These are phyloP conservation scores for Erithacus rubecula DNA, from an alignment of 2,797 vertebrate species.

Conservation along the genomic window DNA sequence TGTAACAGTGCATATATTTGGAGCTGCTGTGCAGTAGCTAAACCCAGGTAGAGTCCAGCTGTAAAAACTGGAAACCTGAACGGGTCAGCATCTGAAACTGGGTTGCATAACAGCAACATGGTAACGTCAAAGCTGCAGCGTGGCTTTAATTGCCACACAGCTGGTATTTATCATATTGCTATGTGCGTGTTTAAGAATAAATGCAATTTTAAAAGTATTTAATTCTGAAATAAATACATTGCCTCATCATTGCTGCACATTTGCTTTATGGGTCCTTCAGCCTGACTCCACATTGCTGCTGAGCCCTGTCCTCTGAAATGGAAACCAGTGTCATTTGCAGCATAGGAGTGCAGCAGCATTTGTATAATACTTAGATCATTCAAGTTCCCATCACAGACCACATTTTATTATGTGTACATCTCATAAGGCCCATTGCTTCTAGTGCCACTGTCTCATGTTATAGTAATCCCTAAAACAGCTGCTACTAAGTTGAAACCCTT, in stretches of 20 bases:
- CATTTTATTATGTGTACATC: not conserved
- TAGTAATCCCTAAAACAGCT: not conserved
- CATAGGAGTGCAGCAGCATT: not conserved
- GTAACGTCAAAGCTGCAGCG: not conserved
- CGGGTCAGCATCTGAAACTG: not conserved
- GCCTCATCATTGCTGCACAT: not conserved
- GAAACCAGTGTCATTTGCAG: not conserved
- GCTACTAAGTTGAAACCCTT: not conserved
- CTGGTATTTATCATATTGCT: not conserved
- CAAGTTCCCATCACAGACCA: not conserved
- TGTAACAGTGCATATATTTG: not conserved
- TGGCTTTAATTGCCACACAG: not conserved
- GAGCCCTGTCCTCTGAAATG: not conserved
- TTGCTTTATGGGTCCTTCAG: not conserved
- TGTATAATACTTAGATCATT: not conserved
- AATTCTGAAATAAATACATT: not conserved
- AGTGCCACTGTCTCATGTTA: not conserved
- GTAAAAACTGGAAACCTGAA: not conserved
- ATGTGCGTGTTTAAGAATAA: not conserved
- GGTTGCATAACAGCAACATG: fast-evolving
- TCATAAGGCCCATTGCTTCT: not conserved
- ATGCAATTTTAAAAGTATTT: not conserved
- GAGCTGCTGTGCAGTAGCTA: not conserved
- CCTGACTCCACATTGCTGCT: not conserved
- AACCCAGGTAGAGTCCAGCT: not conserved